phyloP scores from a whole-genome alignment of 2,888 invertebrate species.

The Keiferia lycopersicella region DNA sequence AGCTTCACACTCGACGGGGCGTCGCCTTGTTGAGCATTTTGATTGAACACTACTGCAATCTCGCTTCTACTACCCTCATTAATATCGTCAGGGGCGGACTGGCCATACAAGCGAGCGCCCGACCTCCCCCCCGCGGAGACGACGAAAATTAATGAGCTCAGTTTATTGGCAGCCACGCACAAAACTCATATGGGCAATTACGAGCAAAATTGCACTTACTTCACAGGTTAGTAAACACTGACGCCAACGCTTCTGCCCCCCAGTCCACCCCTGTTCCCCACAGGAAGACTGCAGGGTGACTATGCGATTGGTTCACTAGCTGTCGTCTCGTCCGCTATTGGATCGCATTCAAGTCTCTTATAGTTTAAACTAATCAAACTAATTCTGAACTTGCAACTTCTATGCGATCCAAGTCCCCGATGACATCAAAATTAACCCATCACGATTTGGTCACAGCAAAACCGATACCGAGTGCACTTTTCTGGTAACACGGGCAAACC shows the following conservation, averaged over 20 bases:
- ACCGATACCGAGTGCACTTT: conserved; percentile 40
- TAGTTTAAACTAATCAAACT: conserved; percentile 30
- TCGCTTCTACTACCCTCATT: conserved; percentile 81
- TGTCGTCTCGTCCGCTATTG: conserved; percentile 58
- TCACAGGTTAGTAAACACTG: conserved; percentile 80
- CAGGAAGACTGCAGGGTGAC: conserved; percentile 80
- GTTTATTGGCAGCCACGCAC: conserved; percentile 82
- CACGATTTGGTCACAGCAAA: conserved; percentile 47
- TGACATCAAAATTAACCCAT: conserved; percentile 53
- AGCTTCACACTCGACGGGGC: conserved; percentile 72
- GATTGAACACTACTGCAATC: conserved; percentile 76
- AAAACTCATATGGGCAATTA: conserved; percentile 82
- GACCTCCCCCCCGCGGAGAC: conserved; percentile 80
- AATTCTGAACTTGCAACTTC: conserved; percentile 48
- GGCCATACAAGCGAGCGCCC: conserved; percentile 82
- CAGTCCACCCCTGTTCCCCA: conserved; percentile 80
- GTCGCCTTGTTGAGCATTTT: conserved; percentile 70
- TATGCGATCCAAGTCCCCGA: conserved; percentile 64
- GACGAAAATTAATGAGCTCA: conserved; percentile 82
- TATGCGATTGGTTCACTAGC: conserved; percentile 66
- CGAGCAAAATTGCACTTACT: conserved; percentile 81
- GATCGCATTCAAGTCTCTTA: conserved; percentile 66
- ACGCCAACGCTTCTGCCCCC: conserved; percentile 77
- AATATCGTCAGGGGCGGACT: conserved; percentile 83
- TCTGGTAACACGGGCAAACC: conserved; percentile 53